Evolutionary conservation across 2,113 vertebrate genomes (phyloP), one percentile per base, ranked within the genome.

Genomic region (Notiomystis cincta): DNA sequence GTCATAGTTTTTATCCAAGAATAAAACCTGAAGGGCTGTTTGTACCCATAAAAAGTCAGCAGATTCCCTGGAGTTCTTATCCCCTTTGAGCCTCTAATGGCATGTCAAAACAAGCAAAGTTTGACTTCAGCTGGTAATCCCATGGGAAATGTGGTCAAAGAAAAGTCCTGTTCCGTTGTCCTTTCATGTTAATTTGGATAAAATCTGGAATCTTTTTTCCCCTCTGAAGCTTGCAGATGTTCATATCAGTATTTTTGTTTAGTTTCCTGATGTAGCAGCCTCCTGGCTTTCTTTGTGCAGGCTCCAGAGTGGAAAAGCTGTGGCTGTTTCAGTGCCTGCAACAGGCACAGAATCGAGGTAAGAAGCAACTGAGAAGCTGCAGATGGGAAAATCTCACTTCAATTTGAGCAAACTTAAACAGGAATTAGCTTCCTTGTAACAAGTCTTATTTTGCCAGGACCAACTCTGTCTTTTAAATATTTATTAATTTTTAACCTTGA

Each of bases 21-120:
- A 72, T 81, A 89, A 95, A 70, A 38, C 60, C 91, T 83, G 18
- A 93, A 97, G 81, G 93, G 96, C 90, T 97, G 54, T 79, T 54
- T 61, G 84, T 97, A 96, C 51, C 87, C 64, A 0, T 87, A 91
- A 93, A 38, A 28, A 65, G 66, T 60, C 92, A 93, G 48, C 51
- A 35, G 71, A 84, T 91, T 92, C 66, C 91, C 84, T 67, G 28
- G 82, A 91, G 82, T 91, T 73, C 57, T 65, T 82, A 27, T 53
- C 86, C 93, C 60, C 54, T 89, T 51, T 75, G 51, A 76, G 38
- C 79, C 92, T 85, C 56, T 48, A 69, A 50, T 83, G 82, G 89
- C 89, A 91, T 91, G 76, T 96, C 88, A 93, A 95, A 93, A 90
- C 83, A 88, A 83, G 86, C 61, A 64, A 38, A 35, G 2, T 70